Conservation (phyloP, 1,140 invertebrate species). For the Bombus ignitus region DNA sequence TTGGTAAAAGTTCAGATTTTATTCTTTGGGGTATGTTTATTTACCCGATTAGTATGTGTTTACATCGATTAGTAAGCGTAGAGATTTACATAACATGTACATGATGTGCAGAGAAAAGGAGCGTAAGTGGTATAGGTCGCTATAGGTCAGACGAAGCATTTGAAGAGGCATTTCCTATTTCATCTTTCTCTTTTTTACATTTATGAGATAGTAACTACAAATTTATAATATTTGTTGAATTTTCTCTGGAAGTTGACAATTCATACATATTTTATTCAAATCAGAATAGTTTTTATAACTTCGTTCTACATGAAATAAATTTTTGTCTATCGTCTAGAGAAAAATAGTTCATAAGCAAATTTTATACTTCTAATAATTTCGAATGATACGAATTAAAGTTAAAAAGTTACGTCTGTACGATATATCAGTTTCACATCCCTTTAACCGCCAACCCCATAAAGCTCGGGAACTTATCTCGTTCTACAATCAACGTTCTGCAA, state of each 20-base stretch:
- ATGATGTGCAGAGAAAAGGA: background rate
- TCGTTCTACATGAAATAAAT: background rate
- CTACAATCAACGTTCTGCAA: background rate
- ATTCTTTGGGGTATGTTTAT: fast-evolving
- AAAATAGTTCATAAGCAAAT: background rate
- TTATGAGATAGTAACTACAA: background rate
- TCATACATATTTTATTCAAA: background rate
- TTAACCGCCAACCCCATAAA: background rate
- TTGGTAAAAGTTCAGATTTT: background rate
- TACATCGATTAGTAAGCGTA: background rate
- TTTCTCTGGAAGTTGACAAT: background rate
- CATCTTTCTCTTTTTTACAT: background rate
- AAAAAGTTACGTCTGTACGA: background rate
- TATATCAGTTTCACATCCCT: background rate
- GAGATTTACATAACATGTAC: too few relatives aligned
- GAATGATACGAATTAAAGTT: background rate
- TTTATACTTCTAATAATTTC: background rate
- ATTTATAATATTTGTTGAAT: background rate
- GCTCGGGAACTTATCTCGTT: background rate
- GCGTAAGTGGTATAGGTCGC: background rate
- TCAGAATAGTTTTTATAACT: background rate
- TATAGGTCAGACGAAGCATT: background rate
- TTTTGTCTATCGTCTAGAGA: background rate
- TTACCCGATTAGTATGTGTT: background rate
- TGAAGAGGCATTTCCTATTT: background rate